Evolutionary conservation across 2,797 vertebrate species (phyloP).

Genomic region (Megaceryle alcyon): DNA sequence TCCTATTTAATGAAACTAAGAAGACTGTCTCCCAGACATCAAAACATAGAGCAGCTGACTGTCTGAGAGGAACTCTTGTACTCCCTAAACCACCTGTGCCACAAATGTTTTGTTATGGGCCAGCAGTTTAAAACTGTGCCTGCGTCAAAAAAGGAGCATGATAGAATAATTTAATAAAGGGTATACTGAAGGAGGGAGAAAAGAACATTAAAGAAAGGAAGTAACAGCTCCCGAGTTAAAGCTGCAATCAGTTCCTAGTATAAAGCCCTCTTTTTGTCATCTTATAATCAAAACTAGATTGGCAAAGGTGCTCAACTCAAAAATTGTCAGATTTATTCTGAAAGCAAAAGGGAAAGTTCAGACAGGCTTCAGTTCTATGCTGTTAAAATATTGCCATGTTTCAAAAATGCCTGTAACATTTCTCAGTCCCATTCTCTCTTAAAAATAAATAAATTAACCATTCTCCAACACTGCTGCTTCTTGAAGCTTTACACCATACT

Average conservation of each 20-base stretch:
- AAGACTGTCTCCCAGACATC: constrained; percentile 20
- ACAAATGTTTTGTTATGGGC: constrained; percentile 25
- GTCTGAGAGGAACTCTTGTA: not conserved
- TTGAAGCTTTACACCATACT: not conserved
- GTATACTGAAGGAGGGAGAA: not conserved
- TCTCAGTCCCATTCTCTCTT: not conserved
- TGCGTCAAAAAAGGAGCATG: not conserved
- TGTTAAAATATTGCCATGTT: not conserved
- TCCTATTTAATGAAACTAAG: constrained; percentile 46
- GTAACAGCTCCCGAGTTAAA: not conserved
- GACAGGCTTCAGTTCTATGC: not conserved
- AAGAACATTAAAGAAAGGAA: not conserved
- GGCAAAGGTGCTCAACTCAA: not conserved
- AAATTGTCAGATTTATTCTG: not conserved
- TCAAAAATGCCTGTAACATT: not conserved
- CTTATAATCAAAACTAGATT: not conserved
- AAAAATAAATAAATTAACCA: not conserved
- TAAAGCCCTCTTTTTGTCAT: constrained; percentile 1
- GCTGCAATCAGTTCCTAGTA: constrained; percentile 28
- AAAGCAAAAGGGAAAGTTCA: not conserved
- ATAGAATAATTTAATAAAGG: constrained; percentile 32
- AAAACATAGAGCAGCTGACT: not conserved
- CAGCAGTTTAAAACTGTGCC: constrained; percentile 6
- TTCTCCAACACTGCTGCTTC: not conserved
- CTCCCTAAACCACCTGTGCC: constrained; percentile 7